Base-by-base conservation (phyloP, 2,113 vertebrate genomes). In the Hippopotamus amphibius region DNA sequence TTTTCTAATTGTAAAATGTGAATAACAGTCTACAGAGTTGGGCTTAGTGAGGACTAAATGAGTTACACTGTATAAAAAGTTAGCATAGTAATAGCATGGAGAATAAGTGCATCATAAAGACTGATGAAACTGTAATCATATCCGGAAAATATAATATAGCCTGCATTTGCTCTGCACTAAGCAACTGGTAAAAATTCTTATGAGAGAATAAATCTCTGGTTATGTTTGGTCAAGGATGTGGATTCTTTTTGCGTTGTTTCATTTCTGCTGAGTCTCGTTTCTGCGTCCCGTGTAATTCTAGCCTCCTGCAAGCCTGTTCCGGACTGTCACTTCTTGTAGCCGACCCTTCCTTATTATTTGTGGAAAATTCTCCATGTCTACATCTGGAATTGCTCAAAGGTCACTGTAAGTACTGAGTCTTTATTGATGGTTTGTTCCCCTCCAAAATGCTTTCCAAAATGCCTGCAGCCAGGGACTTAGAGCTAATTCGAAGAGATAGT, bases 321-420 rank as follows among this genome's bases (percentile, higher is more conserved):
- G 26, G 55, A 71, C 80, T 85, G 88, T 86, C 76, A 46, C 85
- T 90, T 81, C 65, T 85, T 59, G 14, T 71, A 79, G 66, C 59
- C 57, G 17, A 37, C 43, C 41, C 50, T 81, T 94, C 74, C 68
- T 65, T 83, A 86, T 74, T 96, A 88, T 80, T 83, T 94, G 72
- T 95, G 82, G 95, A 84, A 96, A 95, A 96, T 61, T 59, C 37
- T 82, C 85, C 41, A 53, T 81, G 71, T 94, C 93, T 94, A 86
- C 97, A 94, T 96, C 97, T 98, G 97, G 93, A 97, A 94, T 80
- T 97, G 88, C 88, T 97, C 95, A 95, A 74, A 97, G 86, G 93
- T 96, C 95, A 96, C 55, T 95, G 66, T 96, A 89, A 97, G 81
- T 97, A 96, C 91, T 85, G 81, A 89, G 28, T 69, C 91, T 90